Percentiles rank a stretch among this genome's conserved stretches.
Conservation (phyloP, 2,888 invertebrate genomes). For the Tricholauxania praeusta region DNA sequence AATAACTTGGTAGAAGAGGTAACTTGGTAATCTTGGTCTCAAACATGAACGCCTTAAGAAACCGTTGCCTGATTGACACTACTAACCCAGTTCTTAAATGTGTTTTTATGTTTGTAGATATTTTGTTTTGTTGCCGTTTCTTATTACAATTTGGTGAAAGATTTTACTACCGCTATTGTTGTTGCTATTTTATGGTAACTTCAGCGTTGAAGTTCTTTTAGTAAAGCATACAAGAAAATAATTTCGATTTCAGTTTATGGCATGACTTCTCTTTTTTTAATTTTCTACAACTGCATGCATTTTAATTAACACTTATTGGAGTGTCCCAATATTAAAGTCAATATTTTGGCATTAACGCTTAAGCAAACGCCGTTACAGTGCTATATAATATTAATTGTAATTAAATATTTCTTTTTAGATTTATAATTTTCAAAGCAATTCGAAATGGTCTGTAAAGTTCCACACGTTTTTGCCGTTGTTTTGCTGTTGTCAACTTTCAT, state of each 20-base stretch:
- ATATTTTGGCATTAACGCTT: neutral
- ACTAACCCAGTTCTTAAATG: slow-evolving; percentile 46
- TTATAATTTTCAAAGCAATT: neutral
- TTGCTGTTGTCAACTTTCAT: slow-evolving; percentile 34
- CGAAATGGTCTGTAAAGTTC: neutral
- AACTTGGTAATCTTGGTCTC: no score
- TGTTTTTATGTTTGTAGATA: slow-evolving; percentile 23
- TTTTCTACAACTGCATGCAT: neutral
- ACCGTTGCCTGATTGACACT: slow-evolving; percentile 32
- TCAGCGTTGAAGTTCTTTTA: slow-evolving; percentile 8
- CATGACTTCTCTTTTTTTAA: neutral
- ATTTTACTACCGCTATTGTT: slow-evolving; percentile 14
- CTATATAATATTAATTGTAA: neutral
- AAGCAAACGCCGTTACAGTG: neutral
- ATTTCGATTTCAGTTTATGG: slow-evolving; percentile 23
- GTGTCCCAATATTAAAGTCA: neutral
- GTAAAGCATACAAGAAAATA: slow-evolving; percentile 16
- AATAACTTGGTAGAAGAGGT: neutral
- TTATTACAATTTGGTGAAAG: slow-evolving; percentile 19
- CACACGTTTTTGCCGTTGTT: neutral
- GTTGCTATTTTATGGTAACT: neutral
- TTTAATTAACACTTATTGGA: slow-evolving; percentile 14
- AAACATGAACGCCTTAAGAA: neutral
- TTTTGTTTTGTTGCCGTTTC: slow-evolving; percentile 28
- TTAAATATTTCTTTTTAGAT: neutral